phyloP scores from a whole-genome alignment of 1,140 invertebrate genomes.

The Drosophila miranda region DNA sequence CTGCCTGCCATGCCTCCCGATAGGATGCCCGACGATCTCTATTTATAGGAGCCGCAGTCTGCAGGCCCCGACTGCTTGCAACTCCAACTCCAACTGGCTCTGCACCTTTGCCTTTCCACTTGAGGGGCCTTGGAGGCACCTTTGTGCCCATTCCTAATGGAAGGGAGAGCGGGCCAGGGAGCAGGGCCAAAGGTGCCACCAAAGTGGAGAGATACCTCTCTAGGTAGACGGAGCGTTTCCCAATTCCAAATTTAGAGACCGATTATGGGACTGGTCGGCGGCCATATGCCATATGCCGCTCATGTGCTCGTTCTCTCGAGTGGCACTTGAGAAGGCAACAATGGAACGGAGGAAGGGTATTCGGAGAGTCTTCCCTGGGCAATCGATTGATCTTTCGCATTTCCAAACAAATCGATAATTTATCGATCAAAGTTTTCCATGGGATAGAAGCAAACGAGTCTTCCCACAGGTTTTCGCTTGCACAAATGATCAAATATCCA shows the following conservation, averaged over 20 bases:
- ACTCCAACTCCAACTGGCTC: constrained; percentile 4
- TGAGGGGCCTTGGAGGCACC: constrained; percentile 59
- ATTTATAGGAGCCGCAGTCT: constrained; percentile 52
- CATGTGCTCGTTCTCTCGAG: constrained; percentile 20
- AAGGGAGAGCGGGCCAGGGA: constrained; percentile 16
- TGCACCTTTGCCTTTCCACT: constrained; percentile 73
- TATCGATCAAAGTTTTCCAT: no score
- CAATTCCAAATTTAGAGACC: constrained; percentile 41
- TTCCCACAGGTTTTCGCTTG: no score
- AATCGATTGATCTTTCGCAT: no score
- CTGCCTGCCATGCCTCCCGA: not conserved
- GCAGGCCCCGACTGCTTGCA: constrained; percentile 17
- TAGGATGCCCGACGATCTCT: constrained; percentile 24
- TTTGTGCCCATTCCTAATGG: constrained; percentile 52
- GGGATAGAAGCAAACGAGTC: no score
- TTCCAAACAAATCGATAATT: no score
- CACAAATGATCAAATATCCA: no score
- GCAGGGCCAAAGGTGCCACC: constrained; percentile 37
- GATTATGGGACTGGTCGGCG: constrained; percentile 21
- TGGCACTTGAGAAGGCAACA: constrained; percentile 27
- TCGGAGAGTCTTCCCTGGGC: no score
- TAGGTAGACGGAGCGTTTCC: constrained; percentile 19
- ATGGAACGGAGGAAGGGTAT: no score
- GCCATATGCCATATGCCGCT: constrained; percentile 29
- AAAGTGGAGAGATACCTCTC: not conserved